Evolutionary conservation across 30 jellyfish, hydroid and myxozoan species (phyloP).

Genomic region (Hydractinia symbiolongicarpus): DNA sequence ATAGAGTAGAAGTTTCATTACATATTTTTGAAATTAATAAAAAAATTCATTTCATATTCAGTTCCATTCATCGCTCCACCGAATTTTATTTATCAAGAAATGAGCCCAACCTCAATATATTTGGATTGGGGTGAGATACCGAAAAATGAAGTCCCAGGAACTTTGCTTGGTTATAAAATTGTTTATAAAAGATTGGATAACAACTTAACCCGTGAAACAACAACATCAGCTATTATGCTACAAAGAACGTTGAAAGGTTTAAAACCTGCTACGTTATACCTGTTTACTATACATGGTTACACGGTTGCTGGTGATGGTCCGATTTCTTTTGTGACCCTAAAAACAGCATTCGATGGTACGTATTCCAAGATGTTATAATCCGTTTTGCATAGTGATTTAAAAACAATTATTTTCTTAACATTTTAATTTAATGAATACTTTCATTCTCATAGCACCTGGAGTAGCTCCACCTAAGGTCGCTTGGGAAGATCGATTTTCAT

Average conservation of each 20-base stretch:
- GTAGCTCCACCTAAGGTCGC: neutral
- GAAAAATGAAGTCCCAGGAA: constrained; percentile 11
- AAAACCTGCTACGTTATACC: neutral
- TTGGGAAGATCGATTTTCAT: constrained; percentile 3
- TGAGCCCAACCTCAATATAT: neutral
- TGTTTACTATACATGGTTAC: constrained; percentile 1
- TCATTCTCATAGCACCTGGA: neutral
- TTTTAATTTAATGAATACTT: neutral
- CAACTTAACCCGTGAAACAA: neutral
- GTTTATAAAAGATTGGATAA: neutral
- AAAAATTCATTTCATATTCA: neutral
- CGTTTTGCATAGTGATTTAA: no score
- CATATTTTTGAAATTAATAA: neutral
- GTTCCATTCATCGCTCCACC: constrained; percentile 19
- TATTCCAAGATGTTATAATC: neutral
- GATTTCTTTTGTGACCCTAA: neutral
- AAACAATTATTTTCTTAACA: no score
- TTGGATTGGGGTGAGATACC: constrained; percentile 22
- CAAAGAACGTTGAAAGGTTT: constrained; percentile 5
- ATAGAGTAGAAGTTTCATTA: neutral
- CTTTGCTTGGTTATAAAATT: constrained; percentile 21
- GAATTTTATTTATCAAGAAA: neutral
- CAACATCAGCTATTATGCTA: neutral
- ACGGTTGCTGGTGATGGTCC: constrained; percentile 26
- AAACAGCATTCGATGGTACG: constrained; percentile 5